A percentile compares a stretch with the other conserved stretches of the same genome.
Evolutionary conservation across 2,797 vertebrate species (phyloP).

Genomic region (Alfaro cultratus): DNA sequence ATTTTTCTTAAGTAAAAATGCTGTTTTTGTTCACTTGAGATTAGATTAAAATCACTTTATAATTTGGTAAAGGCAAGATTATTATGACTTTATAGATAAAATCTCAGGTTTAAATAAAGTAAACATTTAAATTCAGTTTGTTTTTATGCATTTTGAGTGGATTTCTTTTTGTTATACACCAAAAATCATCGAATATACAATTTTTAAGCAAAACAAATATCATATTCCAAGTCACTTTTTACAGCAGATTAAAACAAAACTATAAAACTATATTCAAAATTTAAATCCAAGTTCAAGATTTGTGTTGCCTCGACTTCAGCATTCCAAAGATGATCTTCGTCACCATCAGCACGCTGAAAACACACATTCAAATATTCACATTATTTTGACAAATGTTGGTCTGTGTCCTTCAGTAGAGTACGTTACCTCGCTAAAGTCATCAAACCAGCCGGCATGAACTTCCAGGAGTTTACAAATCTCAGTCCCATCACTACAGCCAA

Average conservation of each 20-base stretch:
- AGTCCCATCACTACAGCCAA: conserved; percentile 90
- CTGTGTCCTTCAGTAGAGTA: neutral
- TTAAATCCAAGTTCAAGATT: conserved; percentile 52
- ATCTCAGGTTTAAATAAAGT: neutral
- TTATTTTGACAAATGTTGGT: neutral
- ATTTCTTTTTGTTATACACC: neutral
- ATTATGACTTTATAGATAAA: neutral
- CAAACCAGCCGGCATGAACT: conserved; percentile 93
- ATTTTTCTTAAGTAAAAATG: no score
- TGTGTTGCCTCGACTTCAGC: conserved; percentile 66
- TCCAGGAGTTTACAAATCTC: conserved; percentile 89
- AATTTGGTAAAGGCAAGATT: neutral
- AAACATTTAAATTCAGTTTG: neutral
- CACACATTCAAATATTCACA: conserved; percentile 14
- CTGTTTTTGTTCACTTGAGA: no score
- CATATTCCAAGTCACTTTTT: neutral
- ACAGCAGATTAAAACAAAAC: neutral
- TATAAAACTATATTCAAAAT: neutral
- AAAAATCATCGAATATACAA: neutral
- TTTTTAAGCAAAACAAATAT: neutral
- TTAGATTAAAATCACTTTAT: no score
- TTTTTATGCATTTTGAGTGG: neutral
- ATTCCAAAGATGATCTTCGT: conserved; percentile 80
- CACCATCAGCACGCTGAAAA: conserved; percentile 87
- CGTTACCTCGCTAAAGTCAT: conserved; percentile 87